These are phyloP conservation scores for Sphaerophoria rueppellii DNA, from an alignment of 2,888 invertebrate species.

Conservation along the genomic window DNA sequence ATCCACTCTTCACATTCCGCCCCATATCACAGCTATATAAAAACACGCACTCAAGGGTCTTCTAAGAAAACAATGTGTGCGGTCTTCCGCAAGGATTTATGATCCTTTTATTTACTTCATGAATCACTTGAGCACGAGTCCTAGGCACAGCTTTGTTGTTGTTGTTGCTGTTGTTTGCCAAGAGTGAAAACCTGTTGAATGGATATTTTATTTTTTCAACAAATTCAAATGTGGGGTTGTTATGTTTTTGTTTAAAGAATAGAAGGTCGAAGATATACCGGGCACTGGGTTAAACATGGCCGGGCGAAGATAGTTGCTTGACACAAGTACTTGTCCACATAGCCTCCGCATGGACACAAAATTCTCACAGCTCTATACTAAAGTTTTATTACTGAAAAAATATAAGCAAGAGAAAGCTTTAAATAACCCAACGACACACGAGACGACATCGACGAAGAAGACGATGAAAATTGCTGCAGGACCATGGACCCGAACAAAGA, in stretches of 20 bases:
- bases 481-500: background rate
- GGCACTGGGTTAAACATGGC: constrained; percentile 3
- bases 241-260: background rate
- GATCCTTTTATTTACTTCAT: constrained; percentile 73
- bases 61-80: constrained; percentile 70
- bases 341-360: background rate
- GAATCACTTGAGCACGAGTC: constrained; percentile 63
- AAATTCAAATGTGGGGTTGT: constrained; percentile 32
- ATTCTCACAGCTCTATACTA: background rate
- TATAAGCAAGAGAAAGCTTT: too few relatives aligned
- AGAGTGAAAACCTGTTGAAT: constrained; percentile 65
- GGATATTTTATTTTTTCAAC: constrained; percentile 57
- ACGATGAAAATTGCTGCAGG: constrained; percentile 25
- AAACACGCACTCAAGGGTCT: constrained; percentile 60
- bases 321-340: constrained; percentile 1
- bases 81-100: constrained; percentile 73
- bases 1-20: background rate
- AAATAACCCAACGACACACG: too few relatives aligned
- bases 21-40: constrained; percentile 3
- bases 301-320: constrained; percentile 20
- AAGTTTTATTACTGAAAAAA: constrained; percentile 42
- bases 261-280: background rate
- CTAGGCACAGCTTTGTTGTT: constrained; percentile 50
- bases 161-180: constrained; percentile 56
- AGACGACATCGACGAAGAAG: too few relatives aligned